Base-by-base conservation (phyloP, 2,797 vertebrate species). In the Botia kubotai region DNA sequence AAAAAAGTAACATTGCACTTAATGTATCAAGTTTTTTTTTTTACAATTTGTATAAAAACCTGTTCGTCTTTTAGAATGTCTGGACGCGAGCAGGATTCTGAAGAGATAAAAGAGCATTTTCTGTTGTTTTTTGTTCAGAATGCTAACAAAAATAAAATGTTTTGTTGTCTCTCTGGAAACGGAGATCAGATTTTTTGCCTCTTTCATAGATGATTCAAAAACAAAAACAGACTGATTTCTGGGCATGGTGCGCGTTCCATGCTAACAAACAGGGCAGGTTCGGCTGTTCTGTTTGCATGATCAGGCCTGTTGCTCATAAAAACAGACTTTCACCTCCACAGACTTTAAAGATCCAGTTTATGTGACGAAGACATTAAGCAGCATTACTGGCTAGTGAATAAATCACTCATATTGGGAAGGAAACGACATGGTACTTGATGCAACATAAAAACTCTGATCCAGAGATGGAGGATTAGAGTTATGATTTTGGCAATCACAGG, bases 341-440 rank as follows among this genome's bases (percentile, higher is more conserved):
- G 43, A 46, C 43, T 11, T 46, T 2, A 46, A 6, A 39, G 6
- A 6, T 39, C 7, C 7, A 39, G 36, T 39, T 39, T 39, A 39
- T 39, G 36, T 6, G 36, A 39, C 73, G 55, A 13, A 69, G 76
- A 83, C 57, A 83, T 85, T 67, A 84, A 79, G 73, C 75, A 75
- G 67, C 57, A 62, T 79, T 83, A 82, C 63, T 69, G 67, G 50
- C 62, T 7, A 69, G 53, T 46, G 73, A 83, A 79, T 67, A 87
- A 83, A 67, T 65, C 53, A 74, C 76, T 73, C 73, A 75, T 74
- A 43, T 85, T 84, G 58, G 29, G 58, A 72, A 58, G 80, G 83
- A 85, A 86, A 86, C 72, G 26, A 81, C 68, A 85, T 75, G 69
- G 73, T 81, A 75, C 79, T 85, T 86, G 85, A 85, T 85, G 81